Evolutionary conservation across 2,888 invertebrate genomes (phyloP).

Genomic region (Sisyra terminalis): DNA sequence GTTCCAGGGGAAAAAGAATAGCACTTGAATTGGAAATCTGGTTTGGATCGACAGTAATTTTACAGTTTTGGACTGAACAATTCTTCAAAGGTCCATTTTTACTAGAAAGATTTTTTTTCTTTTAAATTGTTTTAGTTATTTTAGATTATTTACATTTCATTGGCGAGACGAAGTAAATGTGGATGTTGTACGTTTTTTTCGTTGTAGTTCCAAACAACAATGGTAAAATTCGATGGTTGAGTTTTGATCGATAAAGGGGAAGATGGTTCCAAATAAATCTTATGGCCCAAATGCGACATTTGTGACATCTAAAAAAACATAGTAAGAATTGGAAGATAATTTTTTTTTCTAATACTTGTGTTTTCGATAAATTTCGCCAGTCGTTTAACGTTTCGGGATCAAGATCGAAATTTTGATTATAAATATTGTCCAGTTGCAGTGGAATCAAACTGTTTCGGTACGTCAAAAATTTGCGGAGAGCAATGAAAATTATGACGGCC

Average conservation of each 20-base stretch:
- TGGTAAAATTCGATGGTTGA: slow-evolving; percentile 32
- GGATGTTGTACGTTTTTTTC: slow-evolving; percentile 32
- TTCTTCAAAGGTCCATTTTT: slow-evolving; percentile 35
- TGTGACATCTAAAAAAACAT: slow-evolving; percentile 17
- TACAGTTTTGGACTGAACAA: slow-evolving; percentile 46
- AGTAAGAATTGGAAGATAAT: no score
- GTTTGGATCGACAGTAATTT: slow-evolving; percentile 34
- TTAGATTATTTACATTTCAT: slow-evolving; percentile 18
- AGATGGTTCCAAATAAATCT: slow-evolving; percentile 23
- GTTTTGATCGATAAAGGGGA: slow-evolving; percentile 17
- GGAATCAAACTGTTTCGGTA: no score
- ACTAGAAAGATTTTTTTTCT: no score
- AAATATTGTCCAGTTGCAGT: no score
- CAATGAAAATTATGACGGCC: no score
- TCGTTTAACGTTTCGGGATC: no score
- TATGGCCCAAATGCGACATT: slow-evolving; percentile 25
- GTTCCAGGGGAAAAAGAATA: slow-evolving; percentile 38
- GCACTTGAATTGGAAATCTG: slow-evolving; percentile 39
- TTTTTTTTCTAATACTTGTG: no score
- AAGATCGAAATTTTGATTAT: no score
- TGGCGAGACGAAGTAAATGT: slow-evolving; percentile 26
- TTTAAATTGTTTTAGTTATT: not conserved
- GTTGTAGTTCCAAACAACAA: slow-evolving; percentile 41
- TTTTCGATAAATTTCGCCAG: no score
- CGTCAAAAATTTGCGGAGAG: no score